A percentile compares a stretch with the other conserved stretches of the same genome.
phyloP scores from a whole-genome alignment of 1,140 invertebrate genomes.

The Portunus trituberculatus region DNA sequence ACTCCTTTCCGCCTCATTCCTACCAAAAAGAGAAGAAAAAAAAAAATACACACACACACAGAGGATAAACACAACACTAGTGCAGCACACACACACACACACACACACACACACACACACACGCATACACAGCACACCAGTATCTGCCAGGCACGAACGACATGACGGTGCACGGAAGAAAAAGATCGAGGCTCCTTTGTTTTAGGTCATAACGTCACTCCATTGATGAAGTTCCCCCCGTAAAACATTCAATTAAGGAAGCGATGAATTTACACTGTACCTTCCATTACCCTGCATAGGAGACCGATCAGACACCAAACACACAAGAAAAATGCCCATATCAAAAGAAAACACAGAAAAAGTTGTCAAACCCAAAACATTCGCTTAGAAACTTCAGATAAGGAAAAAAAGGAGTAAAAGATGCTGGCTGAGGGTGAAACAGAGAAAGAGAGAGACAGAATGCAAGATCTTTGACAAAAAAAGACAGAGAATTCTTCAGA shows the following conservation, averaged over 20 bases:
- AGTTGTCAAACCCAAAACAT: not conserved
- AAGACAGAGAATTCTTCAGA: no score
- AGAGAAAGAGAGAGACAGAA: not conserved
- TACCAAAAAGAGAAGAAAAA: no score
- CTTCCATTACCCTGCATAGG: not conserved
- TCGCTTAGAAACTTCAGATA: not conserved
- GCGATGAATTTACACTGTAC: not conserved
- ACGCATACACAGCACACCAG: no score
- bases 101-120: no score
- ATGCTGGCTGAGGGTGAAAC: not conserved
- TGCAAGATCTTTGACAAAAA: no score
- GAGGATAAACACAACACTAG: no score
- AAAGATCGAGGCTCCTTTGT: not conserved
- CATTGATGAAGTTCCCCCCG: not conserved
- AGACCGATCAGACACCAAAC: no score
- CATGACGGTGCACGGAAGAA: not conserved
- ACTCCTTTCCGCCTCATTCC: no score
- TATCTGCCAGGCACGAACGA: no score
- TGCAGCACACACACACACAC: no score
- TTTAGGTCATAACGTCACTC: not conserved
- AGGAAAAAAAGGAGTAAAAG: not conserved
- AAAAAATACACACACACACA: no score
- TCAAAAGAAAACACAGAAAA: not conserved
- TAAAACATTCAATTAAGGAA: not conserved
- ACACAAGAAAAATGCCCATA: no score